phyloP scores from a whole-genome alignment of 2,888 invertebrate genomes.

The Erebia palarica region DNA sequence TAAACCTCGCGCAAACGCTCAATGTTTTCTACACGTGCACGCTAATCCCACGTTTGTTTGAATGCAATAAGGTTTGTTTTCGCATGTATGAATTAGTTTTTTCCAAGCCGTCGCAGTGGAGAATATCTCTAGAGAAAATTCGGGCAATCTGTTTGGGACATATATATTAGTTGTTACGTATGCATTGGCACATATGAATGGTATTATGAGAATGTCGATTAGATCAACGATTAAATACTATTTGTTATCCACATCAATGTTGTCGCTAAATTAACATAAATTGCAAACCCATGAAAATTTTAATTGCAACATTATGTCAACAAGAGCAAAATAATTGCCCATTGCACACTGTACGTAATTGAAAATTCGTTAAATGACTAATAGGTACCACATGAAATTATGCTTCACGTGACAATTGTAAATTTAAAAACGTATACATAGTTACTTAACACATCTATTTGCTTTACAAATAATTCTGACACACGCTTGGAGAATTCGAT shows the following conservation, averaged over 20 bases:
- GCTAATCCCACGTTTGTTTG: conserved; percentile 28
- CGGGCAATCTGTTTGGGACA: conserved; percentile 33
- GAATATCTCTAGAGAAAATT: conserved; percentile 31
- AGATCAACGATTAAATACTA: conserved; percentile 17
- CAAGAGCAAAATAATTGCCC: neutral
- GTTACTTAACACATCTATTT: neutral
- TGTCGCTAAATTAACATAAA: neutral
- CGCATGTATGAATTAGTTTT: conserved; percentile 15
- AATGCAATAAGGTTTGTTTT: conserved; percentile 24
- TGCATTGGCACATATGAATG: conserved; percentile 13
- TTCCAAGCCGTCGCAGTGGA: conserved; percentile 16
- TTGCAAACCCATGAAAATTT: conserved; percentile 1
- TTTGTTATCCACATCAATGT: conserved; percentile 9
- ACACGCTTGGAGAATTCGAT: neutral
- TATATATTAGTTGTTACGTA: conserved; percentile 25
- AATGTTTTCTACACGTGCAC: conserved; percentile 21
- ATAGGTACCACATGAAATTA: neutral
- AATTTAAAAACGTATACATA: neutral
- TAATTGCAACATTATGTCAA: conserved; percentile 18
- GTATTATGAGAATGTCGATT: neutral
- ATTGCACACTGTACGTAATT: conserved; percentile 5
- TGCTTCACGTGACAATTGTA: neutral
- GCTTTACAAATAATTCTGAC: conserved; percentile 1
- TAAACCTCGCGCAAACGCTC: conserved; percentile 31
- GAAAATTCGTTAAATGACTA: conserved; percentile 9